These are phyloP conservation scores for Salvelinus sp. DNA, from an alignment of 2,113 vertebrate genomes.

Conservation along the genomic window DNA sequence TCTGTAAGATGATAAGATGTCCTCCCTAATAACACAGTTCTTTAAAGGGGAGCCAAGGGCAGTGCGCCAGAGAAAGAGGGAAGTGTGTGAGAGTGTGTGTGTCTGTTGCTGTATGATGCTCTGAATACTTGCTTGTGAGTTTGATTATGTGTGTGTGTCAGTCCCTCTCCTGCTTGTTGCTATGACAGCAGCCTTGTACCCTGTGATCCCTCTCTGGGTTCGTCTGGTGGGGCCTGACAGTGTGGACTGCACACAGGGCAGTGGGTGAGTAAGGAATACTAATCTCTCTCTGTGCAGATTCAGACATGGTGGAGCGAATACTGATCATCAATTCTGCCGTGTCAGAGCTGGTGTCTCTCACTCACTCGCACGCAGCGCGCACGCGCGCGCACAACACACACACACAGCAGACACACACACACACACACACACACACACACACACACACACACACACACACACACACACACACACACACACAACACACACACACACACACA, in stretches of 20 bases:
- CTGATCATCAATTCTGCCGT: slow-evolving; percentile 64
- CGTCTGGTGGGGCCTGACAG: background rate
- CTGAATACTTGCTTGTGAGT: too few species aligned
- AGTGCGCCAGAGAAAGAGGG: slow-evolving; percentile 36
- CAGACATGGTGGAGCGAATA: slow-evolving; percentile 52
- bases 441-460: too few species aligned
- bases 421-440: too few species aligned
- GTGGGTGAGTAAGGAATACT: slow-evolving; percentile 60
- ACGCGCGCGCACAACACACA: background rate
- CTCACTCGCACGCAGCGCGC: too few species aligned
- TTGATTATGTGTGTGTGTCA: background rate
- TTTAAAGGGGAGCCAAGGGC: slow-evolving; percentile 9
- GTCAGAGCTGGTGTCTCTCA: slow-evolving; percentile 51
- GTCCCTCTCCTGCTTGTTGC: slow-evolving; percentile 20
- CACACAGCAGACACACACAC: background rate
- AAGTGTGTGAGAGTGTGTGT: slow-evolving; percentile 18
- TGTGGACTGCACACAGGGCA: slow-evolving; percentile 62
- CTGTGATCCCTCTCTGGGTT: slow-evolving; percentile 18
- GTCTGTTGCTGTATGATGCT: too few species aligned
- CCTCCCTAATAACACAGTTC: slow-evolving; percentile 30
- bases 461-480: too few species aligned
- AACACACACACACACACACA: too few species aligned
- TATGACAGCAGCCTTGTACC: slow-evolving; percentile 17
- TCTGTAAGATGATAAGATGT: slow-evolving; percentile 23
- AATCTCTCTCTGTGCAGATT: slow-evolving; percentile 47